phyloP scores from a whole-genome alignment of 2,113 vertebrate genomes.

The Oncorhynchus tshawytscha region DNA sequence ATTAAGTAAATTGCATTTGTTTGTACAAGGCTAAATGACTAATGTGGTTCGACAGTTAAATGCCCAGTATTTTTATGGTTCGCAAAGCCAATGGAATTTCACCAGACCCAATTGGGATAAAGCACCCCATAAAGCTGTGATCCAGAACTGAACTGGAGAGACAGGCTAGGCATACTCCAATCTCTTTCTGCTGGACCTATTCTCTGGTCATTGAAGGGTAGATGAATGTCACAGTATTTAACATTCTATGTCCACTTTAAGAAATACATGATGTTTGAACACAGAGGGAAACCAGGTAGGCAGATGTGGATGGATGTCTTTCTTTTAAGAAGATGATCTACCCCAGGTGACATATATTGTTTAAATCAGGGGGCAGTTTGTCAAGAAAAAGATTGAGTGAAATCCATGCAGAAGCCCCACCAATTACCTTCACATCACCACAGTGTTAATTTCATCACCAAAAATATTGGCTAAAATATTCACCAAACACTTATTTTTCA shows the following conservation, averaged over 20 bases:
- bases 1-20: conserved; percentile 61
- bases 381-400: not conserved
- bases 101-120: conserved; percentile 37
- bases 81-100: conserved; percentile 20
- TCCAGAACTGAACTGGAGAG: not conserved
- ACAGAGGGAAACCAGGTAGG: too few species aligned
- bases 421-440: too few species aligned
- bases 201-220: not conserved
- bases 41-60: conserved; percentile 48
- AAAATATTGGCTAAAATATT: too few species aligned
- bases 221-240: not conserved
- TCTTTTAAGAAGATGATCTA: too few species aligned
- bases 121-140: conserved; percentile 29
- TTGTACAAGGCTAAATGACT: conserved; percentile 43
- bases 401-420: not conserved
- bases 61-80: conserved; percentile 19
- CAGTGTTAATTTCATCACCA: too few species aligned
- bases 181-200: not conserved
- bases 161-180: not conserved
- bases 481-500: too few species aligned
- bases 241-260: not conserved
- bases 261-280: too few species aligned
- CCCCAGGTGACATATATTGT: too few species aligned
- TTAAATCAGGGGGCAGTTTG: not conserved
- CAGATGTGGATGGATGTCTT: too few species aligned